Conservation (phyloP, 2,888 invertebrate species). For the Heliconius erato region DNA sequence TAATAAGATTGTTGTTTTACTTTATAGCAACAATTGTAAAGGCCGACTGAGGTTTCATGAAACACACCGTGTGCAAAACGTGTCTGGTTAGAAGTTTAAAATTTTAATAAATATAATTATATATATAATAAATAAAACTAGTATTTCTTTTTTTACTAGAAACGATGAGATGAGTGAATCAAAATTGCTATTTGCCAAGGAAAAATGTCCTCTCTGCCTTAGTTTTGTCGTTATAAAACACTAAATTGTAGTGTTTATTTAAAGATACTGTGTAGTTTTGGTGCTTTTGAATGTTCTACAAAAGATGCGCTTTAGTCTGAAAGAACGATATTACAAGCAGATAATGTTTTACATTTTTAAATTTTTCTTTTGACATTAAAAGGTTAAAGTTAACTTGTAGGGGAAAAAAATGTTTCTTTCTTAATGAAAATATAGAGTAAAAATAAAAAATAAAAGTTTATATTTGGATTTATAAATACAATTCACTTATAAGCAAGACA, state of each 20-base stretch:
- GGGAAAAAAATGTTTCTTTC: neutral
- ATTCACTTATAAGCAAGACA: too few species aligned
- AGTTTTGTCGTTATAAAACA: conserved; percentile 29
- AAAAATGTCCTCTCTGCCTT: neutral
- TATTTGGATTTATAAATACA: too few species aligned
- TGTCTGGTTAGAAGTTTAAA: too few species aligned
- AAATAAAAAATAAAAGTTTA: neutral
- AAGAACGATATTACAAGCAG: conserved; percentile 28
- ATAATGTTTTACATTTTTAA: conserved; percentile 22
- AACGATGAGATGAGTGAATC: neutral
- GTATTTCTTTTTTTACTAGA: neutral
- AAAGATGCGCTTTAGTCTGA: conserved; percentile 29
- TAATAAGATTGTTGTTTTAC: too few species aligned
- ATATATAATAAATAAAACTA: neutral
- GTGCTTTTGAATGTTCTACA: conserved; percentile 26
- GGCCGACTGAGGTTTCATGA: too few species aligned
- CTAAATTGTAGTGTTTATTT: conserved; percentile 29
- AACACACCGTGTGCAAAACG: too few species aligned
- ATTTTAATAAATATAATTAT: too few species aligned
- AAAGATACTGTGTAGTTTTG: conserved; percentile 35
- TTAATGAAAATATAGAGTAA: neutral
- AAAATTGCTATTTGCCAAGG: neutral
- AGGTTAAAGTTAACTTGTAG: neutral
- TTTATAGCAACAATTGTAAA: too few species aligned
- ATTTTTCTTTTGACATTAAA: conserved; percentile 20